Base-by-base conservation (phyloP, 2,888 invertebrate genomes). In the Drosophila demipolita region DNA sequence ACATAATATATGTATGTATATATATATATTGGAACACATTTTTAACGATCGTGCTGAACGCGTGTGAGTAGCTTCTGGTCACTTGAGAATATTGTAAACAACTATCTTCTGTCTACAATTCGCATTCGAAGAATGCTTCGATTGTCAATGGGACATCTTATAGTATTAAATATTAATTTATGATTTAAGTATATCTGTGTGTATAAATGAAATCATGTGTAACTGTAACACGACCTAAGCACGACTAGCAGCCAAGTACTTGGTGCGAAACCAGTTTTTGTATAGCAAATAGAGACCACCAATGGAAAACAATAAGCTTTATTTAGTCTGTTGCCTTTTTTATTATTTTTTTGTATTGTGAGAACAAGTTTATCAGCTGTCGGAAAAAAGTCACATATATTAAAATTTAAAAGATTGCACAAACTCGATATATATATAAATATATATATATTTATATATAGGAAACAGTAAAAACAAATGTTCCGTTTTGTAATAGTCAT, bases 331-430 rank as follows among this genome's bases (percentile, higher is more conserved):
- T 12, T 23, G 48, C 20, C 15, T 23, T 45, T 23, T 23, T 15
- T 23, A 23, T 29, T 55, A 38, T 59, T 52, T 55, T 52, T 42
- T 52, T 12, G 35, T n/a, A 57, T 42, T 58, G 38, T 61, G 62
- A 26, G 60, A 78, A 66, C 75, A 59, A 78, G 75, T 75, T 75
- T 77, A 62, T 55, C 58, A 58, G 55, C 58, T 40, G 54, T 53
- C 20, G 32, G 12, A n/a, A 23, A 20, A 26, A 45, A 54, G 36
- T 38, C 67, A 50, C 48, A 67, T n/a, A 11, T 53, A 42, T 26
- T 38, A 38, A 36, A 54, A 48, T 23, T 68, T 36, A 23, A 23
- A 1, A 20, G 7, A 15, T 45, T 42, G 36, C 29, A 40, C 29
- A 29, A n/a, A 35, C 26, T n/a, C 5, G 15, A 49, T 17, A 20